A percentile compares a stretch with the other conserved stretches of the same genome.
Conservation (phyloP, 2,113 vertebrate genomes). For the Halichoerus grypus region DNA sequence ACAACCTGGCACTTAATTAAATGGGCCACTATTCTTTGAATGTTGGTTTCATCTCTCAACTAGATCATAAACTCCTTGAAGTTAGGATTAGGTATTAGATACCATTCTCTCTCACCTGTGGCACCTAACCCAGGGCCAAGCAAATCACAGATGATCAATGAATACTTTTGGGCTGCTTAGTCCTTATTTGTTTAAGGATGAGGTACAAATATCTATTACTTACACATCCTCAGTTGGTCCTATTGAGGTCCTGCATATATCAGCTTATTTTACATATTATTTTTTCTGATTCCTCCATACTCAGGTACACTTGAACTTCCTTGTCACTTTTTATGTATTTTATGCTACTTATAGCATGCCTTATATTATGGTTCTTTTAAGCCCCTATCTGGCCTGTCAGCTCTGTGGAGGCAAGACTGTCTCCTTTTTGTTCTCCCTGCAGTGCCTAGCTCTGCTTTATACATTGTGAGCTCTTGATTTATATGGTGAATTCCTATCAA, state of each 20-base stretch:
- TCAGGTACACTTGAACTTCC: constrained; percentile 26
- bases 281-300: not conserved
- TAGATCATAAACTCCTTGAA: constrained; percentile 30
- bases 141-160: not conserved
- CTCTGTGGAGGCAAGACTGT: not conserved
- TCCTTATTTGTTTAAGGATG: not conserved
- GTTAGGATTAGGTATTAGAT: not conserved
- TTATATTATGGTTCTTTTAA: constrained; percentile 4
- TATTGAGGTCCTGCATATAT: not conserved
- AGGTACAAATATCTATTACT: not conserved
- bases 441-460: not conserved
- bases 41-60: constrained; percentile 25
- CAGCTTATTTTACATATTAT: not conserved
- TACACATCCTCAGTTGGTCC: not conserved
- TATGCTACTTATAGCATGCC: not conserved
- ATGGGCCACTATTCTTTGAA: not conserved
- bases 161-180: not conserved
- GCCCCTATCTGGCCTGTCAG: not conserved
- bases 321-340: not conserved
- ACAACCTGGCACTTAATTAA: constrained; percentile 45
- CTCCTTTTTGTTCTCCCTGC: not conserved
- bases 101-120: not conserved
- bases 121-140: not conserved
- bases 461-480: not conserved
- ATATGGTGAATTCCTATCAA: not conserved